Conservation (phyloP, 1,140 invertebrate genomes). For the Ceratoteleas bidentatus region DNA sequence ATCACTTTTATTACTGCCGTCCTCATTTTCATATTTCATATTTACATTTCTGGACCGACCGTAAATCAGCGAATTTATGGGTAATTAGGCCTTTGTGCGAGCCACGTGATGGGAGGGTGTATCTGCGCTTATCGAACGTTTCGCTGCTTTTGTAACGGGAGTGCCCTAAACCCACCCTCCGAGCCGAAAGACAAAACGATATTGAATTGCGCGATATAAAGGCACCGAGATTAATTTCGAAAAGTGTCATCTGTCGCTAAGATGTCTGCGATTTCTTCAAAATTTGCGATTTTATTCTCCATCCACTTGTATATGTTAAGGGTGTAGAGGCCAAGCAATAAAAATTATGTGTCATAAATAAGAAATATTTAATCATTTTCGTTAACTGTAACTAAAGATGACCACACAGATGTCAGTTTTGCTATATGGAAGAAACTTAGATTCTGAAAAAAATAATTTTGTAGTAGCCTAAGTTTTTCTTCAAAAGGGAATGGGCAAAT, state of each 20-base stretch:
- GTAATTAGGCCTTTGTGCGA: conserved; percentile 84
- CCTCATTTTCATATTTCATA: conserved; percentile 92
- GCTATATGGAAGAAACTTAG: too few species aligned
- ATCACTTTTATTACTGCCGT: conserved; percentile 90
- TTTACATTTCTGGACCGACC: conserved; percentile 85
- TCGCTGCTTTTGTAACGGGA: conserved; percentile 66
- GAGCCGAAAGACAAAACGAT: conserved; percentile 27
- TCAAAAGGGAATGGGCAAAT: too few species aligned
- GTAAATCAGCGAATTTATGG: conserved; percentile 86
- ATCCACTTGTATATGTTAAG: too few species aligned
- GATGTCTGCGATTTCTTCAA: too few species aligned
- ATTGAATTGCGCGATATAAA: conserved; percentile 4
- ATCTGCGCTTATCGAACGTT: conserved; percentile 72
- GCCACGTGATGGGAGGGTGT: conserved; percentile 66
- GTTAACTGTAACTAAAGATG: too few species aligned
- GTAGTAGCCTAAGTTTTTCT: too few species aligned
- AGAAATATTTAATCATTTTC: too few species aligned
- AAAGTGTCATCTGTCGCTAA: background rate
- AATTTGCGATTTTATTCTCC: too few species aligned
- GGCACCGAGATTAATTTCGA: background rate
- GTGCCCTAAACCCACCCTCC: conserved; percentile 42
- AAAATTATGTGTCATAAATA: too few species aligned
- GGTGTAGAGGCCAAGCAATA: too few species aligned
- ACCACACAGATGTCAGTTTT: too few species aligned
- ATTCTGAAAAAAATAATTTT: too few species aligned